Evolutionary conservation across 2,797 vertebrate genomes (phyloP).

Genomic region (Macropodus opercularis): DNA sequence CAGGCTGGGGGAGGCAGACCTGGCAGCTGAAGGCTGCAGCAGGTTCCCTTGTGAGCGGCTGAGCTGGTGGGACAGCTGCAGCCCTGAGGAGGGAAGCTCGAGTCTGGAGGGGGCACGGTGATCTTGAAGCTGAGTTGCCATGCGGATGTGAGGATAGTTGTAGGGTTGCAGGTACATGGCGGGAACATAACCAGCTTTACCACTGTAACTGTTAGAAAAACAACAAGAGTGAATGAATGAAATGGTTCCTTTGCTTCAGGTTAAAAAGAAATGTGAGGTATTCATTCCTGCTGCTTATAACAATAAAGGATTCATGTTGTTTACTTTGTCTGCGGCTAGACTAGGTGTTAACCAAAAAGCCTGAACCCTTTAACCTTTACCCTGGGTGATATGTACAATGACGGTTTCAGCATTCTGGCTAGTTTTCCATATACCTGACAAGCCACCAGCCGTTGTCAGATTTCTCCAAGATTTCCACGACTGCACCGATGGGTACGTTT

Average conservation of each 20-base stretch:
- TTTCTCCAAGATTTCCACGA: conserved; percentile 83
- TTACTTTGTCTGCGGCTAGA: background rate
- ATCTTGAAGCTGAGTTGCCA: conserved; percentile 40
- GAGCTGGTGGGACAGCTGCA: conserved; percentile 46
- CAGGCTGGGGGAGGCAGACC: background rate
- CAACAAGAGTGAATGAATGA: background rate
- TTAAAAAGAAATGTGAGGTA: background rate
- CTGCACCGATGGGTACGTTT: conserved; percentile 75
- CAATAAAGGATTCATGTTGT: background rate
- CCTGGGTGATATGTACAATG: too few relatives aligned
- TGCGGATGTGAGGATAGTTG: conserved; percentile 72
- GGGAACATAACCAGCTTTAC: conserved; percentile 83
- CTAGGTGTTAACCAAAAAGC: too few relatives aligned
- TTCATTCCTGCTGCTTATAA: too few relatives aligned
- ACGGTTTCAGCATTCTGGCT: too few relatives aligned
- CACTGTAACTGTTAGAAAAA: conserved; percentile 75
- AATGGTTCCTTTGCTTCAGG: background rate
- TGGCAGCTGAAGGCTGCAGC: background rate
- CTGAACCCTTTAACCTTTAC: background rate
- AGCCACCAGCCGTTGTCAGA: conserved; percentile 92
- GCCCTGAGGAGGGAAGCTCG: background rate
- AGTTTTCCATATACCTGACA: conserved; percentile 87
- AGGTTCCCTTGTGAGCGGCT: conserved; percentile 69
- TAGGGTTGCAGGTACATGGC: conserved; percentile 84
- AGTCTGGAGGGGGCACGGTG: conserved; percentile 22